Conservation (phyloP, 2,797 vertebrate genomes). For the Schizopygopsis pylzovi region DNA sequence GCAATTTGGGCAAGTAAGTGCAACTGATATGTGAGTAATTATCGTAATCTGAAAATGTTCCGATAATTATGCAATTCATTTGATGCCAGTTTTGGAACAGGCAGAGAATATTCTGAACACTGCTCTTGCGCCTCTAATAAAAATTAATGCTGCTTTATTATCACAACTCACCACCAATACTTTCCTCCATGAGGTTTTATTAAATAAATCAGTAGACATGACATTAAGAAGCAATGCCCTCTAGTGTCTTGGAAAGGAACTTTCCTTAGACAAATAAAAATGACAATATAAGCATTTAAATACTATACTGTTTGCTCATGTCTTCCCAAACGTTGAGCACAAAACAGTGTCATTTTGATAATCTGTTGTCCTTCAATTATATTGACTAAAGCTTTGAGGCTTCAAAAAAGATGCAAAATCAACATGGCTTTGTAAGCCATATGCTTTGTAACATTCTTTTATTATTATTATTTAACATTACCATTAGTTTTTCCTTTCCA, state of each 20-base stretch:
- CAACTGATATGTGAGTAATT: conserved; percentile 25
- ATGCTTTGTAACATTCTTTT: background rate
- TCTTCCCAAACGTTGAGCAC: background rate
- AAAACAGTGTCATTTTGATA: background rate
- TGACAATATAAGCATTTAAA: background rate
- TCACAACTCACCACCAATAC: background rate
- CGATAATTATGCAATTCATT: conserved; percentile 32
- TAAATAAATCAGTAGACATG: background rate
- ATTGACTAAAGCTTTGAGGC: background rate
- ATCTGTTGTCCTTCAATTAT: background rate
- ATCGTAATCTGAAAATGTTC: conserved; percentile 21
- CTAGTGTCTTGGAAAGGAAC: conserved; percentile 13
- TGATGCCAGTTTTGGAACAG: conserved; percentile 33
- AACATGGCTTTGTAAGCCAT: background rate
- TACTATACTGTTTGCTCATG: background rate
- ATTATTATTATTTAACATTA: background rate
- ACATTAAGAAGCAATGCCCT: conserved; percentile 8
- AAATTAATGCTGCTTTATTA: conserved; percentile 16
- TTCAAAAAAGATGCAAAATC: background rate
- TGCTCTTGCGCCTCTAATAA: conserved; percentile 1
- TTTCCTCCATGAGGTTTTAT: background rate
- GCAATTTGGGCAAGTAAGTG: conserved; percentile 40
- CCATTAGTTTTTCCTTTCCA: background rate
- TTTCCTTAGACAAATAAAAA: background rate
- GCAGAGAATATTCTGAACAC: conserved; percentile 21